Evolutionary conservation across 1,140 invertebrate species (phyloP).

Genomic region (Centruroides sculpturatus): DNA sequence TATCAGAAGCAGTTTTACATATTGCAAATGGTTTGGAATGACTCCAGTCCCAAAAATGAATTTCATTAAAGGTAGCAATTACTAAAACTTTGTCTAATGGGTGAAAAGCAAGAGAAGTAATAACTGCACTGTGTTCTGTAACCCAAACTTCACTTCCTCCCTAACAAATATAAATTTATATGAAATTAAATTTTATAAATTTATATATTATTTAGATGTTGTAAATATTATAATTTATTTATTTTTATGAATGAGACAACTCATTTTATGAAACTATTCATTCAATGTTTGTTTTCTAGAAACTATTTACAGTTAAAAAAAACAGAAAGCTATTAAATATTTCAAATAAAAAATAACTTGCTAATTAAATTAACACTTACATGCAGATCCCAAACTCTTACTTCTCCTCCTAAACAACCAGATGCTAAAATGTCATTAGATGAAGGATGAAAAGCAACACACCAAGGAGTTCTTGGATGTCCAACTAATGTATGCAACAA

Average conservation of each 20-base stretch:
- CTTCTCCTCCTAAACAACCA: constrained; percentile 77
- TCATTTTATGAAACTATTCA: too few species aligned
- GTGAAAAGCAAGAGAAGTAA: constrained; percentile 75
- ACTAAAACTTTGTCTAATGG: constrained; percentile 64
- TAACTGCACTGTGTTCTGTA: constrained; percentile 49
- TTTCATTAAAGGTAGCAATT: constrained; percentile 67
- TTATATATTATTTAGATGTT: too few species aligned
- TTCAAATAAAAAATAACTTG: too few species aligned
- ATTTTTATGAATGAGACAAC: too few species aligned
- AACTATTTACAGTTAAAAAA: too few species aligned
- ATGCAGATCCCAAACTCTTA: constrained; percentile 77
- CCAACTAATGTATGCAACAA: constrained; percentile 61
- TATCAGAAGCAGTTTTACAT: constrained; percentile 29
- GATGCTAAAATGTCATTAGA: constrained; percentile 69
- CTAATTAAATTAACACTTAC: constrained; percentile 37
- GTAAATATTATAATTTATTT: too few species aligned
- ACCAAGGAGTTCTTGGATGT: constrained; percentile 83
- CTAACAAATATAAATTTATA: neutral
- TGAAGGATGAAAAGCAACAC: constrained; percentile 74
- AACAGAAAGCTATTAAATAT: too few species aligned
- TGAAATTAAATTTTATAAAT: too few species aligned
- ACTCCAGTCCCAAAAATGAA: constrained; percentile 85
- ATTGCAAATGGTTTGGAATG: constrained; percentile 52
- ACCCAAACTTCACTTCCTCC: constrained; percentile 66
- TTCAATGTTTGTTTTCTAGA: too few species aligned